phyloP scores from a whole-genome alignment of 2,113 vertebrate genomes.

The Tachysurus fulvidraco region DNA sequence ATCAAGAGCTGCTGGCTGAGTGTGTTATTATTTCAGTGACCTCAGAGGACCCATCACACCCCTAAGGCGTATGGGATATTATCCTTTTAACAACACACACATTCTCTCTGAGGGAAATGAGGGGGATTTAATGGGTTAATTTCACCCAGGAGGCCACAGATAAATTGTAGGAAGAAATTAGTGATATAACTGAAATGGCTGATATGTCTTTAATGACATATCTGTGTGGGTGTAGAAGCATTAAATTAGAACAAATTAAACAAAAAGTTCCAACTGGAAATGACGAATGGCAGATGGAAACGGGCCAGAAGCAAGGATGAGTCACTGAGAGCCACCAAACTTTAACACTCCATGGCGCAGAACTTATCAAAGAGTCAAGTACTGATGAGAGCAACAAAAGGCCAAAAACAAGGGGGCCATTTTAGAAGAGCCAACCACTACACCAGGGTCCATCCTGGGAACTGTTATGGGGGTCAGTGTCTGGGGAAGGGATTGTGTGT shows the following conservation, averaged over 20 bases:
- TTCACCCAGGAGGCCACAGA: constrained; percentile 30
- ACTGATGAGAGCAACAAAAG: constrained; percentile 39
- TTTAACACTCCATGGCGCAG: constrained; percentile 13
- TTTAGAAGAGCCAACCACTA: constrained; percentile 29
- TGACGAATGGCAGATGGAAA: background rate
- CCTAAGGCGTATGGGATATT: constrained; percentile 38
- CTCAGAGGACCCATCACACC: constrained; percentile 34
- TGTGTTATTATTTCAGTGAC: constrained; percentile 51
- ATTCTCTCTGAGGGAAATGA: constrained; percentile 13
- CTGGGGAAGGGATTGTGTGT: constrained; percentile 32
- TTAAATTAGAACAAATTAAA: constrained; percentile 5
- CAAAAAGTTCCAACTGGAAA: background rate
- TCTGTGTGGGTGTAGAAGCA: constrained; percentile 21
- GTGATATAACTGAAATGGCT: background rate
- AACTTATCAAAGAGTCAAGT: constrained; percentile 42
- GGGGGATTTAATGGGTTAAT: constrained; percentile 26
- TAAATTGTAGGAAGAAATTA: background rate
- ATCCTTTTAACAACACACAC: background rate
- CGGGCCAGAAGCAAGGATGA: background rate
- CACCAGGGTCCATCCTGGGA: constrained; percentile 46
- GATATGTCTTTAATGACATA: constrained; percentile 4
- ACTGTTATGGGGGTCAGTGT: constrained; percentile 45
- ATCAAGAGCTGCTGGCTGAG: constrained; percentile 27
- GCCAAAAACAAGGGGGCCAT: constrained; percentile 40
- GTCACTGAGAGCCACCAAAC: background rate